These are phyloP conservation scores for Orbicella faveolata DNA, from an alignment of 64 coral and sea anemone species.

Conservation along the genomic window DNA sequence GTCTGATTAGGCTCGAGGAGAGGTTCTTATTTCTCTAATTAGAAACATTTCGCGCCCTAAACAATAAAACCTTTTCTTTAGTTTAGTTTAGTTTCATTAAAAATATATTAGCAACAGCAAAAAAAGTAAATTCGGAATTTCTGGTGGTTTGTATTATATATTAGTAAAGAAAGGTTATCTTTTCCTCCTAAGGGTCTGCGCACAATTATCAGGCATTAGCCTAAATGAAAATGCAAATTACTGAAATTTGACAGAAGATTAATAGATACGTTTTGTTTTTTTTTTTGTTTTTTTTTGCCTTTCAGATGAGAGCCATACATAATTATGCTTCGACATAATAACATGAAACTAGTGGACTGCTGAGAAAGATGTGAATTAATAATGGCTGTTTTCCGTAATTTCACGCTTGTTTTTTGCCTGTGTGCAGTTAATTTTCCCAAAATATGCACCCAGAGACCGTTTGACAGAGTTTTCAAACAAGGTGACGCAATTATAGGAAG, in stretches of 20 bases:
- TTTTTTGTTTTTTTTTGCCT: not conserved
- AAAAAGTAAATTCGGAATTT: too few species aligned
- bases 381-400: not conserved
- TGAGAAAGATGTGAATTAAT: not conserved
- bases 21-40: too few species aligned
- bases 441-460: not conserved
- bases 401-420: not conserved
- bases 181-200: too few species aligned
- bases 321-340: not conserved
- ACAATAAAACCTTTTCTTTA: too few species aligned
- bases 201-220: too few species aligned
- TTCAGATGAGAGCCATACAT: not conserved
- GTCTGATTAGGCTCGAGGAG: too few species aligned
- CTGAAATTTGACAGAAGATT: not conserved
- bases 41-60: too few species aligned
- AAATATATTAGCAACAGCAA: too few species aligned
- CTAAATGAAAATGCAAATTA: not conserved
- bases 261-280: not conserved
- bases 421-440: not conserved
- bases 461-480: slow-evolving; percentile 38
- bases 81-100: too few species aligned
- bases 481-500: slow-evolving; percentile 49
- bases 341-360: not conserved
- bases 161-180: too few species aligned
- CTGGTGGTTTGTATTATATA: too few species aligned